These are phyloP conservation scores for Monomorium pharaonis DNA, from an alignment of 1,140 invertebrate genomes.

Conservation along the genomic window DNA sequence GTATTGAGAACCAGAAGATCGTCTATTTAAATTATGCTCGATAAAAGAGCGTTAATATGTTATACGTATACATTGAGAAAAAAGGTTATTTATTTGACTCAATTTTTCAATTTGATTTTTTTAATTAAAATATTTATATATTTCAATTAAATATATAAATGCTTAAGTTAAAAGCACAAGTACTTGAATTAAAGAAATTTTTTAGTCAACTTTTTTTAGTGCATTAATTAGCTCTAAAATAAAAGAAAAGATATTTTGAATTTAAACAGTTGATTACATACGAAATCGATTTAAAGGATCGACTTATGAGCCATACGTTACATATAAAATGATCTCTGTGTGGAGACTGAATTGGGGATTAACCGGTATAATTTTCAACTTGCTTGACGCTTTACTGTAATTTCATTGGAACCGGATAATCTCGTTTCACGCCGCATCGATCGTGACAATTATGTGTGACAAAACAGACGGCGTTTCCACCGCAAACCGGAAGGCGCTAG, in stretches of 20 bases:
- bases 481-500: slow-evolving; percentile 4
- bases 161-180: too few relatives aligned
- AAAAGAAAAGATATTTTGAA: neutral
- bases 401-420: slow-evolving; percentile 16
- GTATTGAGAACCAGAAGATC: neutral
- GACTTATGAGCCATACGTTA: neutral
- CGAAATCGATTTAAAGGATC: neutral
- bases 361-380: neutral
- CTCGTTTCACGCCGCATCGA: slow-evolving; percentile 18
- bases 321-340: neutral
- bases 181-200: too few relatives aligned
- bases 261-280: neutral
- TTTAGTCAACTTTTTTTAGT: too few relatives aligned
- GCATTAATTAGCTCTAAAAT: neutral
- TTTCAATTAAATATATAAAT: too few relatives aligned
- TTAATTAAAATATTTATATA: too few relatives aligned
- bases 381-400: neutral
- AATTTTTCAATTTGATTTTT: too few relatives aligned
- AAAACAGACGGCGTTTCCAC: slow-evolving; percentile 21
- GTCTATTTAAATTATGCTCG: neutral
- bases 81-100: too few relatives aligned
- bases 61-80: too few relatives aligned
- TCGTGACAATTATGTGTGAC: slow-evolving; percentile 28
- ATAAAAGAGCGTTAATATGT: neutral
- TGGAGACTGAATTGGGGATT: neutral